Base-by-base conservation (phyloP, 1,140 invertebrate genomes). In the Habropoda laboriosa region DNA sequence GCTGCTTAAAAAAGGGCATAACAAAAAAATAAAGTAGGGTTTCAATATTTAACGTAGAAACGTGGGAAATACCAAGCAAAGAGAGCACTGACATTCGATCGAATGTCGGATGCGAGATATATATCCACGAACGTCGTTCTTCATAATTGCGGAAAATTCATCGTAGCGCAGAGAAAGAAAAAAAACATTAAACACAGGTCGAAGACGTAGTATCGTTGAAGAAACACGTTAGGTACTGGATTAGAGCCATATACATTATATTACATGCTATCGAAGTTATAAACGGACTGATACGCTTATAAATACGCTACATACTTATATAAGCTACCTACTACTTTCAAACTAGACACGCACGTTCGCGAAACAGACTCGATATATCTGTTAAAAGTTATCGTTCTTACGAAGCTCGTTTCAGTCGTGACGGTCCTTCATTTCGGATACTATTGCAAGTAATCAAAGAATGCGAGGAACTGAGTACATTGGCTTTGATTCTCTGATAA, bases 181-280 rank as follows among this genome's bases (percentile, higher is more conserved):
- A 51, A 32, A 67, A 53, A 78, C 49, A 78, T 63, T 32, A 42
- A 76, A 83, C n/a, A 42, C 21, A 27, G 55, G 4, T 60, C 32
- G 35, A 49, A 38, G 35, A 60, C 27, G 57, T 49, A 40, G 6
- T 42, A n/a, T 51, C 64, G 7, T 75, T 18, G 66, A 32, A 42
- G 16, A 71, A 49, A 71, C n/a, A n/a, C 8, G 24, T 78, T 78
- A 78, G 75, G 75, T 78, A 71, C 68, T 67, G 77, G 30, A 68
- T 82, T 85, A 86, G 80, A 82, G 83, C 84, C 83, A 74, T 85
- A 77, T 86, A 84, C 63, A 68, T 85, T 79, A 73, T 70, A 45
- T 55, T 86, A 86, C 70, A 71, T 81, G 24, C 42, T 66, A 82
- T 86, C 70, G 80, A 81, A 79, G 74, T 86, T 86, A 86, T 66